Conservation (phyloP, 2,113 vertebrate genomes). For the Phalacrocorax brasilianus region DNA sequence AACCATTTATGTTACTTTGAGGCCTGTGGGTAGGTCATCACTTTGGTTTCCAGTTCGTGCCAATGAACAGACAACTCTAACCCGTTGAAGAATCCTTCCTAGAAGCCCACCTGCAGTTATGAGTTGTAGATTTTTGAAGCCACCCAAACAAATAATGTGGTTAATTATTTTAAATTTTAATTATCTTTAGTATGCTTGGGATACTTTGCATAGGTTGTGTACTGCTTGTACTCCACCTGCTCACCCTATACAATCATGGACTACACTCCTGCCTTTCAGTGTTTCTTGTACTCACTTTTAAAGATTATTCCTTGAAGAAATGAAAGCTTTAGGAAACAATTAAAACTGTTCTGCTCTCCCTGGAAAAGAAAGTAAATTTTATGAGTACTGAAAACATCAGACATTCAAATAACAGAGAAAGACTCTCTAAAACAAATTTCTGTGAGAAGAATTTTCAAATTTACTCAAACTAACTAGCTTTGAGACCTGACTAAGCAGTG, state of each 20-base stretch:
- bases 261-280: neutral
- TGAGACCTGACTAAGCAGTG: neutral
- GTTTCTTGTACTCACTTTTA: neutral
- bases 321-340: neutral
- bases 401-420: neutral
- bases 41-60: neutral
- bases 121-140: neutral
- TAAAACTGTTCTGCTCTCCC: neutral
- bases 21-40: neutral
- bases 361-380: neutral
- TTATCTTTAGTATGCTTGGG: neutral
- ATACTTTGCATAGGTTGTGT: neutral
- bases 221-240: neutral
- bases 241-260: neutral
- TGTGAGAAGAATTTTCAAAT: neutral
- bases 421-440: neutral
- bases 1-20: neutral
- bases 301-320: neutral
- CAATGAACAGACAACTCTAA: neutral
- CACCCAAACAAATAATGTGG: fast-evolving
- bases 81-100: neutral
- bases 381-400: neutral
- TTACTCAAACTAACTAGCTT: neutral
- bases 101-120: neutral
- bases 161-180: neutral